Percentiles rank a stretch among this genome's conserved stretches.
phyloP scores from a whole-genome alignment of 2,888 invertebrate genomes.

The Hydropsyche betteni region DNA sequence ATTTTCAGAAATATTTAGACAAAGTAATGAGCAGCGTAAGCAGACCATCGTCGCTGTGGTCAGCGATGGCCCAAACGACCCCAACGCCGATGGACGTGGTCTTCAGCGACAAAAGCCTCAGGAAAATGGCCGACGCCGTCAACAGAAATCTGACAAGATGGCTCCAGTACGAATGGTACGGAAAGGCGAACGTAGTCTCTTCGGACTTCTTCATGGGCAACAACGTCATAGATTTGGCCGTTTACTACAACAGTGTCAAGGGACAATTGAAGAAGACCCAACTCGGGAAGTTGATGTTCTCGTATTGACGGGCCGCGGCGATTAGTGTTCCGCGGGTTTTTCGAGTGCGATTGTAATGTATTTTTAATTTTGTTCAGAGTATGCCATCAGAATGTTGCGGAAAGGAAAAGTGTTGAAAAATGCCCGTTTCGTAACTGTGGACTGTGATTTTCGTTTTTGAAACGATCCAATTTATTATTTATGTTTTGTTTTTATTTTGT shows the following conservation, averaged over 20 bases:
- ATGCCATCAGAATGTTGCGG: too few relatives aligned
- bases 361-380: too few relatives aligned
- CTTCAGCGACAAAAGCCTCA: constrained; percentile 68
- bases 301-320: neutral
- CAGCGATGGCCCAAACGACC: constrained; percentile 80
- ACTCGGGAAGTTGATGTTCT: constrained; percentile 24
- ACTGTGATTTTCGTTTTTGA: too few relatives aligned
- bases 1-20: constrained; percentile 59
- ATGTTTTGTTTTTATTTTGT: too few relatives aligned
- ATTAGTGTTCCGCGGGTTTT: too few relatives aligned
- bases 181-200: constrained; percentile 75
- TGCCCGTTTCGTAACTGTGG: too few relatives aligned
- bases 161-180: constrained; percentile 73
- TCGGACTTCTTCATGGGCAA: constrained; percentile 78
- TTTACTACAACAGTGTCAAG: constrained; percentile 54
- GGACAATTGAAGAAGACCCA: constrained; percentile 41
- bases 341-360: too few relatives aligned
- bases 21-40: constrained; percentile 60
- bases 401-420: too few relatives aligned
- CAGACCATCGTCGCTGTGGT: constrained; percentile 62
- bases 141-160: constrained; percentile 77
- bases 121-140: constrained; percentile 71
- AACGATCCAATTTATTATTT: too few relatives aligned
- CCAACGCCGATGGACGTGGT: constrained; percentile 72
- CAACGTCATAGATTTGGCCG: constrained; percentile 72